These are phyloP conservation scores for Drosophila paulistorum DNA, from an alignment of 1,140 invertebrate species.

Conservation along the genomic window DNA sequence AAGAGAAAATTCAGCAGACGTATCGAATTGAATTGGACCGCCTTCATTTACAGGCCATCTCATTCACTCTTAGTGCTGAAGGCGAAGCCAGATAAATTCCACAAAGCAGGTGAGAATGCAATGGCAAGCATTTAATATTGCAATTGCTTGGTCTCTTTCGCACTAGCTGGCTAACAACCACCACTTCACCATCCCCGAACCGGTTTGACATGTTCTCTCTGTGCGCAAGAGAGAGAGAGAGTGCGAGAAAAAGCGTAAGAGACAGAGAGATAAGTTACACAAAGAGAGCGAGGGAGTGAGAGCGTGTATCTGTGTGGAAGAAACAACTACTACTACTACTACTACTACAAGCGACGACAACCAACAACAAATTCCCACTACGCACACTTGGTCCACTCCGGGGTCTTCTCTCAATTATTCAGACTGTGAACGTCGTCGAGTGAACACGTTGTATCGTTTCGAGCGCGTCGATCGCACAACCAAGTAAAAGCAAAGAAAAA, in stretches of 20 bases:
- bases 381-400: conserved; percentile 70
- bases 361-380: conserved; percentile 51
- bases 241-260: conserved; percentile 7
- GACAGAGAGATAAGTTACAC: not conserved
- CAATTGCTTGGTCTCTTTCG: conserved; percentile 22
- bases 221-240: conserved; percentile 16
- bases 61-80: conserved; percentile 37
- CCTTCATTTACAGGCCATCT: conserved; percentile 37
- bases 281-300: conserved; percentile 8
- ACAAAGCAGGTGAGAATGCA: conserved; percentile 55
- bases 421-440: conserved; percentile 80
- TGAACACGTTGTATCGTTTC: conserved; percentile 64
- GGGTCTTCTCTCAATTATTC: conserved; percentile 72
- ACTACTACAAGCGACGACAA: not conserved
- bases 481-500: conserved; percentile 5
- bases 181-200: conserved; percentile 23
- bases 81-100: conserved; percentile 75
- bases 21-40: conserved; percentile 59
- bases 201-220: conserved; percentile 51
- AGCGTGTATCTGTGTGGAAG: conserved; percentile 11
- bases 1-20: conserved; percentile 51
- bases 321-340: not conserved
- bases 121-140: conserved; percentile 37
- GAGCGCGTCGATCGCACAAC: conserved; percentile 64
- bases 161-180: conserved; percentile 2